A percentile compares a stretch with the other conserved stretches of the same genome.
Evolutionary conservation across 2,113 vertebrate species (phyloP).

Genomic region (Rhadina sibilatrix): DNA sequence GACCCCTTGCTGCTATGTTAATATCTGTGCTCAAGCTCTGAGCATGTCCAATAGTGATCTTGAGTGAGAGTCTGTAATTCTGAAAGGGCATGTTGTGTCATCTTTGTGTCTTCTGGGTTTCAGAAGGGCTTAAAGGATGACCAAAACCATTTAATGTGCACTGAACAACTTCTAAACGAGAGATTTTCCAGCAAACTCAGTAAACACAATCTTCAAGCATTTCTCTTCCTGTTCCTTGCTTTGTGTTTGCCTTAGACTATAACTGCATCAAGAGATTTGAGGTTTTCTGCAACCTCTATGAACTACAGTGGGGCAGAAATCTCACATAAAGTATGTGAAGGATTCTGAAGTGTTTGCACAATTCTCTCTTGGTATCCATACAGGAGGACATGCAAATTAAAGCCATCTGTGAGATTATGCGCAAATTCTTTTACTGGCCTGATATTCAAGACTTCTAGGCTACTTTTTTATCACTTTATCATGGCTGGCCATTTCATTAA

Average conservation of each 20-base stretch:
- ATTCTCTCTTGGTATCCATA: not conserved
- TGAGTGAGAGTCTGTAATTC: constrained; percentile 1
- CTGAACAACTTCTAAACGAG: not conserved
- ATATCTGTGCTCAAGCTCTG: not conserved
- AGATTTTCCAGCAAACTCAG: constrained; percentile 3
- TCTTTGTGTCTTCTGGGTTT: not conserved
- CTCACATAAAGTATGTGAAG: not conserved
- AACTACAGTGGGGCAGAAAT: not conserved
- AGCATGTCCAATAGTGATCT: not conserved
- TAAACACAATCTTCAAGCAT: not conserved
- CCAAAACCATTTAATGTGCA: not conserved
- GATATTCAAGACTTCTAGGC: not conserved
- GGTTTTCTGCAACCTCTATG: not conserved
- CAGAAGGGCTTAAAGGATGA: not conserved
- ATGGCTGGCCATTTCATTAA: not conserved
- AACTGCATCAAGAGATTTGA: not conserved
- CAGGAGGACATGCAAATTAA: constrained; percentile 20
- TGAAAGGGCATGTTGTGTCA: not conserved
- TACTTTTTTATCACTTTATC: not conserved
- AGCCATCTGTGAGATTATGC: constrained; percentile 32
- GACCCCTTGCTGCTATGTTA: constrained; percentile 35
- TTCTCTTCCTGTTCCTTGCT: not conserved
- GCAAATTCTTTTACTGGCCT: not conserved
- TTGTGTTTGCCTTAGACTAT: not conserved
- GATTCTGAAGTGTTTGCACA: constrained; percentile 27